A percentile compares a stretch with the other conserved stretches of the same genome.
Evolutionary conservation across 1,140 invertebrate species (phyloP).

Genomic region (Drosophila sp.): DNA sequence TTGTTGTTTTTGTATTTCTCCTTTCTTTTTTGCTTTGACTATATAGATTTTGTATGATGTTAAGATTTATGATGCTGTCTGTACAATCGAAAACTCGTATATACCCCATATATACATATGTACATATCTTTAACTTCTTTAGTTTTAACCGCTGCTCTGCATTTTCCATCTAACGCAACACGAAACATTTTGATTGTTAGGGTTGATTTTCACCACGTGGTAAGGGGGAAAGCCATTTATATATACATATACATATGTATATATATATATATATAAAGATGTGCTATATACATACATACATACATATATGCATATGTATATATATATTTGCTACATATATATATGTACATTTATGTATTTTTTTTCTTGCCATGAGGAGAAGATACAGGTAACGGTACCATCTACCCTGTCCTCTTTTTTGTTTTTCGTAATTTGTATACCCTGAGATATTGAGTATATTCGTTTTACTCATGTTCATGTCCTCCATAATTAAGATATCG

Average conservation of each 20-base stretch:
- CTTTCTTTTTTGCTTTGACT: slow-evolving; percentile 31
- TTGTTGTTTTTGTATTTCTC: slow-evolving; percentile 42
- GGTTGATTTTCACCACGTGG: slow-evolving; percentile 80
- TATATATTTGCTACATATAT: neutral
- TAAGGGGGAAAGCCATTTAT: slow-evolving; percentile 30
- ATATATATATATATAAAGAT: neutral
- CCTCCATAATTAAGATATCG: too few relatives aligned
- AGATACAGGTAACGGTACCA: neutral
- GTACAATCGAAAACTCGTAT: neutral
- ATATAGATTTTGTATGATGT: neutral
- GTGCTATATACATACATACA: too few relatives aligned
- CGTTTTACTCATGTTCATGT: too few relatives aligned
- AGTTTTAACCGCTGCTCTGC: neutral
- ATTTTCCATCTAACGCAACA: neutral
- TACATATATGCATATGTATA: neutral
- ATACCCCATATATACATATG: slow-evolving; percentile 16
- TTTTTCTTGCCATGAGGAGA: neutral
- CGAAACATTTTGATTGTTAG: slow-evolving; percentile 61
- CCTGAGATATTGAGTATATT: neutral
- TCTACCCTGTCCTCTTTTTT: neutral
- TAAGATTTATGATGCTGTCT: neutral
- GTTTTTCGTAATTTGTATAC: neutral
- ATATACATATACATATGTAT: neutral
- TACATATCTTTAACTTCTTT: neutral
- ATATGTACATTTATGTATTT: neutral